These are phyloP conservation scores for Tetragnatha versicolor DNA, from an alignment of 1,140 invertebrate species.

Conservation along the genomic window DNA sequence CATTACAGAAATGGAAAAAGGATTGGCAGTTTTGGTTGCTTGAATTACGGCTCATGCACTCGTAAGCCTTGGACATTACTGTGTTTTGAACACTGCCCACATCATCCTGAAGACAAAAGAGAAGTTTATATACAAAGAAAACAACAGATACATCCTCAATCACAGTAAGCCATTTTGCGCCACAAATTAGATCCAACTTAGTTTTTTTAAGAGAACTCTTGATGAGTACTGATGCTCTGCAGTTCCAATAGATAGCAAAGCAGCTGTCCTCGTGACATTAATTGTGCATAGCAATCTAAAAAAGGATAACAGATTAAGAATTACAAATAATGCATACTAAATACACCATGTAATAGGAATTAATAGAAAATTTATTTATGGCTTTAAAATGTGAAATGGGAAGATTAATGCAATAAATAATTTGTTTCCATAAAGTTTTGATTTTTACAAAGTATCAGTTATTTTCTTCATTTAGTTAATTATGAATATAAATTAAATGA, in stretches of 20 bases:
- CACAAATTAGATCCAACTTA: constrained; percentile 31
- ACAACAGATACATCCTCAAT: constrained; percentile 45
- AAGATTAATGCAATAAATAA: no score
- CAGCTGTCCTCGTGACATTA: constrained; percentile 8
- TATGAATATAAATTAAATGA: no score
- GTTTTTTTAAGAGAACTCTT: constrained; percentile 32
- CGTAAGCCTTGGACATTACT: constrained; percentile 3
- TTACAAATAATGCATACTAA: not conserved
- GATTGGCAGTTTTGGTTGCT: constrained; percentile 45
- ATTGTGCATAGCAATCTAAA: constrained; percentile 48
- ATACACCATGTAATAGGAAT: no score
- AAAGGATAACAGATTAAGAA: not conserved
- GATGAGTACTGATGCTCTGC: constrained; percentile 33
- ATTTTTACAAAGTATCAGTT: no score
- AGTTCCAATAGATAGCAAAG: constrained; percentile 39
- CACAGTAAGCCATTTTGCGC: constrained; percentile 52
- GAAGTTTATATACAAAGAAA: constrained; percentile 48
- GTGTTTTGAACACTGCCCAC: not conserved
- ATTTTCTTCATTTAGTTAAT: no score
- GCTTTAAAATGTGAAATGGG: no score
- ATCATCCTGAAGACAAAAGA: constrained; percentile 13
- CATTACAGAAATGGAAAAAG: no score
- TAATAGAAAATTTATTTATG: no score
- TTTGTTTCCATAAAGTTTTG: no score
- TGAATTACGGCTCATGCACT: not conserved